Percentiles rank a stretch among this genome's conserved stretches.
Evolutionary conservation across 2,797 vertebrate species (phyloP).

Genomic region (Bufotes viridis): DNA sequence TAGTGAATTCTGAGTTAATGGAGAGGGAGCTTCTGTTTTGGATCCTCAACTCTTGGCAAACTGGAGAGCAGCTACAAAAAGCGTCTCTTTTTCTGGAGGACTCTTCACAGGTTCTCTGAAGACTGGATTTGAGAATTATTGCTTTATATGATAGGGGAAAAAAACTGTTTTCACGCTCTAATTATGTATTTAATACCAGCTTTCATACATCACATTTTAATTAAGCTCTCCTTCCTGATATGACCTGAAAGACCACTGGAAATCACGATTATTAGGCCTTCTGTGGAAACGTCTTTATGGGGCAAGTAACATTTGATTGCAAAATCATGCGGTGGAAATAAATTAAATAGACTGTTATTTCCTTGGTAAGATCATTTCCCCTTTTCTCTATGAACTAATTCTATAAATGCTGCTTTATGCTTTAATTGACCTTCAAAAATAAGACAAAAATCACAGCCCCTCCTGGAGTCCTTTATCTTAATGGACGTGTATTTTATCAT

Average conservation of each 20-base stretch:
- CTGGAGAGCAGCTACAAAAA: too few species aligned
- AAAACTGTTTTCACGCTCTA: neutral
- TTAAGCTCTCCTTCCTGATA: neutral
- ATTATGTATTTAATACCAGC: neutral
- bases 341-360: neutral
- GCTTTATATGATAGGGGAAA: neutral
- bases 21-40: too few species aligned
- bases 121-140: too few species aligned
- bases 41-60: too few species aligned
- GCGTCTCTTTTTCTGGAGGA: too few species aligned
- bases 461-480: conserved; percentile 8
- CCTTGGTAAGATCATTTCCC: neutral
- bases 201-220: neutral
- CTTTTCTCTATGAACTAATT: neutral
- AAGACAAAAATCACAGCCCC: conserved; percentile 11
- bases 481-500: conserved; percentile 13
- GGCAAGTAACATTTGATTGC: neutral
- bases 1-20: too few species aligned
- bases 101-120: too few species aligned
- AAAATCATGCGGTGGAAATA: neutral
- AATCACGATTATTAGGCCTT: neutral
- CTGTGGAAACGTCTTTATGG: neutral
- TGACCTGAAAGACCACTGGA: neutral
- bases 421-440: conserved; percentile 22
- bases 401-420: neutral